Base-by-base conservation (phyloP, 2,113 vertebrate genomes). In the Perognathus longimembris region DNA sequence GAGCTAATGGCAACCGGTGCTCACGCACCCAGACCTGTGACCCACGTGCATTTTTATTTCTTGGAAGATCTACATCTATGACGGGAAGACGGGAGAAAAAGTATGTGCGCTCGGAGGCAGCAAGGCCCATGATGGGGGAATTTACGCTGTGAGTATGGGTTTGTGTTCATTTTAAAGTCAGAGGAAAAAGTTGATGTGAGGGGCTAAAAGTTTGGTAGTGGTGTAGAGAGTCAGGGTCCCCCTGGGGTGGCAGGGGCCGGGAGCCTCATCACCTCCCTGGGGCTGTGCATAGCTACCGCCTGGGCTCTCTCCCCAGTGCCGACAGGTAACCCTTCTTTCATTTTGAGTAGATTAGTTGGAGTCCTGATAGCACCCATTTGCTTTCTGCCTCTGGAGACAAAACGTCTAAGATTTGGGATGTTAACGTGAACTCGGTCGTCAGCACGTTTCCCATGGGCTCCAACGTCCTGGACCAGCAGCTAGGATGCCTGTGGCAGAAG, bases 401-500 rank as follows among this genome's bases (percentile, higher is more conserved):
- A 97, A 99, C 99, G 0, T 99, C 99, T 67, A 99, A 99, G 95
- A 98, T 99, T 61, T 99, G 99, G 99, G 99, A 99, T 34, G 98
- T 99, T 70, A 98, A 87, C 26, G 96, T 98, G 86, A 98, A 98
- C 90, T 98, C 98, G 0, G 78, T 98, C 2, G 98, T 99, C 96
- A 99, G 59, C 95, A 99, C 99, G 36, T 99, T 99, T 95, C 98
- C 98, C 89, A 97, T 99, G 98, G 99, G 99, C 95, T 95, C 98
- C 70, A 98, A 98, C 0, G 98, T 99, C 42, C 88, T 98, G 89
- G 99, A 99, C 98, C 99, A 99, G 97, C 99, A 99, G 98, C 97
- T 99, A 98, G 99, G 99, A 96, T 99, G 99, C 96, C 97, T 99
- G 90, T 99, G 99, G 99, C 99, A 99, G 98, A 99, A 99, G 32